Base-by-base conservation (phyloP, 2,888 invertebrate genomes). In the Drosophila greeni region DNA sequence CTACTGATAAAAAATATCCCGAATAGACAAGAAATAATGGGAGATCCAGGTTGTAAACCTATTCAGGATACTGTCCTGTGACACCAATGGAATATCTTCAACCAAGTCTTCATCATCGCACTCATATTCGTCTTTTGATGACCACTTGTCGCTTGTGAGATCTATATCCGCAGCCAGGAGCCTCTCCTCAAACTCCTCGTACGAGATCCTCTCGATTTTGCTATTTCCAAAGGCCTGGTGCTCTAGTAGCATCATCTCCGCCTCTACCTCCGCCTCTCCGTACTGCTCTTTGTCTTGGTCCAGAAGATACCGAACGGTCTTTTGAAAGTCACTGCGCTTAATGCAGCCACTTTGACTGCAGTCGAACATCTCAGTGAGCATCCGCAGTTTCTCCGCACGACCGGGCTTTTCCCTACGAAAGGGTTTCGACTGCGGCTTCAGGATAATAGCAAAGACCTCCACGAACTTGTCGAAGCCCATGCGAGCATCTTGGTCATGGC, bases 91-190 rank as follows among this genome's bases (percentile, higher is more conserved):
- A 2, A 24, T 6, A 5, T 3, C 3, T 8, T 40, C 14, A 16
- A 20, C 5, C 33, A 33, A 7, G 9, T 0, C 23, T 4, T 37
- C 42, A 1, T 24, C 20, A 0, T 33, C 9, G 23, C 43, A 24
- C 4, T 39, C 47, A 20, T 20, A 14, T 14, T 5, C 14, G 9
- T 47, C 20, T 20, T 9, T 9, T 5, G 14, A 31, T 16, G 75
- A 47, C 82, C 77, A 82, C 45, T 81, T 77, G 58, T 23, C 9
- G 2, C 82, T 39, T 4, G 57, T 36, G 31, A 78, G 61, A 1
- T 49, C 49, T 11, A 82, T 20, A 53, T 70, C 47, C 23, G 56
- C 60, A 1, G 49, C 47, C 11, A 8, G 6, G 2, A 76, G 54
- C 0, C 67, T 52, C 37, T 49, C 5, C 39, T 76, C 70, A 5